Conservation (phyloP, 2,888 invertebrate genomes). For the Maniola hyperantus region DNA sequence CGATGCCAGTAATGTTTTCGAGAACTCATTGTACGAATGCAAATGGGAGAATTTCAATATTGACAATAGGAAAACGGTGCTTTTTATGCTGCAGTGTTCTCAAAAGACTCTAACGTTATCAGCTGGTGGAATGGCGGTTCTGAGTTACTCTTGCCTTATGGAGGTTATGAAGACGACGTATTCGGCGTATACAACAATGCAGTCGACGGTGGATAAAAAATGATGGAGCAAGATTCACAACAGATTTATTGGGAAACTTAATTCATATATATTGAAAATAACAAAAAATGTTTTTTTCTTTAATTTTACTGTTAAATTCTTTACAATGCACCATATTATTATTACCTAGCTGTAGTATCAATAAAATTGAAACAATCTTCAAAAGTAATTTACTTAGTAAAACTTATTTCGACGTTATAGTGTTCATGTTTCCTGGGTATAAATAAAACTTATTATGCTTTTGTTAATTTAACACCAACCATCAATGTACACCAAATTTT, state of each 20-base stretch:
- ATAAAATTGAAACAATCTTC: too few species aligned
- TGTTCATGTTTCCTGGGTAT: background rate
- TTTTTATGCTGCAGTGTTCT: conserved; percentile 52
- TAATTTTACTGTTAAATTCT: background rate
- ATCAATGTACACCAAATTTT: too few species aligned
- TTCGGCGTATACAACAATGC: conserved; percentile 57
- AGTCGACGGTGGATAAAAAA: conserved; percentile 46
- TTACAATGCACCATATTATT: background rate
- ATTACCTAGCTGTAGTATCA: too few species aligned
- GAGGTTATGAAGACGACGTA: conserved; percentile 53
- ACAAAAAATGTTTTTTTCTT: background rate
- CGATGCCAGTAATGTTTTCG: conserved; percentile 53
- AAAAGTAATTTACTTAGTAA: too few species aligned
- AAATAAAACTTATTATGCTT: too few species aligned
- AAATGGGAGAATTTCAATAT: conserved; percentile 32
- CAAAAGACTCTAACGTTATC: conserved; percentile 57
- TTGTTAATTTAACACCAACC: background rate
- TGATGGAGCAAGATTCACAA: background rate
- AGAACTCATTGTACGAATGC: conserved; percentile 54
- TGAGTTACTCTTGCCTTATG: conserved; percentile 55
- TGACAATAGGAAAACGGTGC: conserved; percentile 21
- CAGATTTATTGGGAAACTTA: background rate
- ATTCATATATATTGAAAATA: background rate
- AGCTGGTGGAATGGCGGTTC: conserved; percentile 54
- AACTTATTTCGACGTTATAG: background rate